Base-by-base conservation (phyloP, 2,113 vertebrate genomes). In the Lagopus muta region DNA sequence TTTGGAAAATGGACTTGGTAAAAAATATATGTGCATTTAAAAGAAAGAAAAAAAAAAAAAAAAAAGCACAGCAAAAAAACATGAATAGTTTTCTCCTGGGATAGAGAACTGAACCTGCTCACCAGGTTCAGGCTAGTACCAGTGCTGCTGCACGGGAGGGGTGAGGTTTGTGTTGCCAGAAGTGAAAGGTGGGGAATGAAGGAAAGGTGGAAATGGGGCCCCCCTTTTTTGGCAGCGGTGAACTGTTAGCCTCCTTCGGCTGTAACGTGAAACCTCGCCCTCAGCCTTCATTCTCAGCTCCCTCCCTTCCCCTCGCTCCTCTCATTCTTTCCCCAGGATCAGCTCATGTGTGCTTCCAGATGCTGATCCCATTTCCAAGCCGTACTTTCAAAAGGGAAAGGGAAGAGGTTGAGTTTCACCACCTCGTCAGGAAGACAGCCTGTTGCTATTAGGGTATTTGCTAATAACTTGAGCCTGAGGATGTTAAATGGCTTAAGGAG, bases 161-260 rank as follows among this genome's bases (percentile, higher is more conserved):
- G 88, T 0, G 0, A 88, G 61, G 69, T 82, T 88, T 95, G 83
- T 90, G 95, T 95, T 88, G 93, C 92, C 80, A 75, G 86, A 45
- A 81, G 70, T 75, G 86, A 90, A 93, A 95, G 76, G 92, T 85
- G 79, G 84, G 67, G 82, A 95, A 88, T 88, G 92, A 95, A 93
- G 93, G 92, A 90, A 90, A 95, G 72, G 93, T 95, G 90, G 79
- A 96, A 95, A 57, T 27, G 76, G 17, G 12, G 4, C 82, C 93
- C 69, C 42, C 21, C 18, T 61, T 75, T 89, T 93, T 78, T 94
- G 93, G 86, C 95, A 90, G 88, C 50, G 20, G 69, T 94, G 93
- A 94, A 90, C 88, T 94, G 42, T 96, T 92, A 88, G 92, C 90
- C 88, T 86, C 52, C 73, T 94, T 93, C 86, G 88, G 86, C 79